Evolutionary conservation across 2,888 invertebrate genomes (phyloP), one percentile per base, ranked within the genome.

Genomic region (Alcis repandata): DNA sequence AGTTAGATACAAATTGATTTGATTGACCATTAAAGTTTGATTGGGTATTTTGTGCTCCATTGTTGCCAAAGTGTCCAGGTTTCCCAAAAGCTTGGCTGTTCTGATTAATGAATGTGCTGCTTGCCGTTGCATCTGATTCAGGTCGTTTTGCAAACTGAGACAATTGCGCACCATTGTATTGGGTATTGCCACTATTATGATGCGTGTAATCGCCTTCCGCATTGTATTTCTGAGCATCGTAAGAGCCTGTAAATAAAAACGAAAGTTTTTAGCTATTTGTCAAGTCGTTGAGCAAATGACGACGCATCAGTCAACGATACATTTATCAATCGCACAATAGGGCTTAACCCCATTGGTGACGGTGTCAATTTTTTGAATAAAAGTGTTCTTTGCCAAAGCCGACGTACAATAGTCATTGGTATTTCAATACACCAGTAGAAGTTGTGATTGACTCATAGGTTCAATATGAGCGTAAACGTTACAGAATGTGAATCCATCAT

Each of bases 221-320:
- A 88, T 92, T 92, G 86, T 92, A 89, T 75, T 89, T 91, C 76
- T 87, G 83, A 69, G 89, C 85, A 69, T 91, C 87, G 82, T 92
- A 92, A 67, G 91, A 89, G 85, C 92, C 93, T 93, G 91, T 78
- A 89, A 92, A 87, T 88, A 86, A 90, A 91, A 92, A 91, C 72
- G 91, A 92, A 92, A 93, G 91, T 89, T 84, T 80, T 83, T 61
- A 78, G 78, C 81, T 76, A 91, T 92, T 90, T 88, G 85, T 91
- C 89, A 91, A 81, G 83, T 22, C 20, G 48, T 77, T 71, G 73
- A 73, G 72, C 65, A 65, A 77, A 82, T 80, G 76, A 79, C 78
- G 76, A 79, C 78, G 72, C 79, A 82, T 86, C 79, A 83, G 80
- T 72, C 77, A 77, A 75, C 73, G 76, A 85, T 79, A 82, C 89